Percentiles rank a stretch among this genome's conserved stretches.
phyloP scores from a whole-genome alignment of 2,797 vertebrate species.

The Micropoecilia bifurca region DNA sequence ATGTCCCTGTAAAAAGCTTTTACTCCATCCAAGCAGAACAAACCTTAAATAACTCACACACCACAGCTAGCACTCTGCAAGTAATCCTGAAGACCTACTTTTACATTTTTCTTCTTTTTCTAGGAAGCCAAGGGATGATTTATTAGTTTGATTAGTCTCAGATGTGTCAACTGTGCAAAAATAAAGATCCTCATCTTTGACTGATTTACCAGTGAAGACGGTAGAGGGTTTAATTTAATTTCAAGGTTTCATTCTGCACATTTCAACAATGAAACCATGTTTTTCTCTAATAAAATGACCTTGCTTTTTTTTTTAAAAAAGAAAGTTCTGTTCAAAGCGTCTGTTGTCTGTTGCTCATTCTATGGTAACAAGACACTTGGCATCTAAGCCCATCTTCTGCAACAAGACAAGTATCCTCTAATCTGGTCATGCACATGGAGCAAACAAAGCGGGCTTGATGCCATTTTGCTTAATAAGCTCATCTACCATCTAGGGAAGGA shows the following conservation, averaged over 20 bases:
- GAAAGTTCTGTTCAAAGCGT: conserved; percentile 48
- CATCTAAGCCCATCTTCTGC: conserved; percentile 57
- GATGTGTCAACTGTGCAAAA: conserved; percentile 33
- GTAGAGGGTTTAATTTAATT: conserved; percentile 20
- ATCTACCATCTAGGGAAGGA: conserved; percentile 52
- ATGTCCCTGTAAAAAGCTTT: conserved; percentile 77
- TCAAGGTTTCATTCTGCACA: conserved; percentile 30
- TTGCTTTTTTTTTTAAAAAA: conserved; percentile 44
- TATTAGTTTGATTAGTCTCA: conserved; percentile 36
- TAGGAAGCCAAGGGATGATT: conserved; percentile 27
- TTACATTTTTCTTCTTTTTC: conserved; percentile 21
- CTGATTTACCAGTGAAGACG: conserved; percentile 25
- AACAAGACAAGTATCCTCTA: conserved; percentile 55
- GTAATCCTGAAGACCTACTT: conserved; percentile 44
- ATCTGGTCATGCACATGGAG: conserved; percentile 63
- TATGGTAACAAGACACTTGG: conserved; percentile 42
- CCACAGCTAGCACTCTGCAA: conserved; percentile 55
- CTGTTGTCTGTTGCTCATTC: conserved; percentile 48
- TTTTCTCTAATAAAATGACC: conserved; percentile 41
- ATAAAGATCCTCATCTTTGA: conserved; percentile 10
- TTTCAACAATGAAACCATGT: conserved; percentile 19
- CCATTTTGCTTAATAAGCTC: conserved; percentile 73
- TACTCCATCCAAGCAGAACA: conserved; percentile 62
- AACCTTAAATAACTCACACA: conserved; percentile 65
- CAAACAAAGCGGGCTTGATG: conserved; percentile 58